These are phyloP conservation scores for Actenoides hombroni DNA, from an alignment of 2,113 vertebrate genomes.

Conservation along the genomic window DNA sequence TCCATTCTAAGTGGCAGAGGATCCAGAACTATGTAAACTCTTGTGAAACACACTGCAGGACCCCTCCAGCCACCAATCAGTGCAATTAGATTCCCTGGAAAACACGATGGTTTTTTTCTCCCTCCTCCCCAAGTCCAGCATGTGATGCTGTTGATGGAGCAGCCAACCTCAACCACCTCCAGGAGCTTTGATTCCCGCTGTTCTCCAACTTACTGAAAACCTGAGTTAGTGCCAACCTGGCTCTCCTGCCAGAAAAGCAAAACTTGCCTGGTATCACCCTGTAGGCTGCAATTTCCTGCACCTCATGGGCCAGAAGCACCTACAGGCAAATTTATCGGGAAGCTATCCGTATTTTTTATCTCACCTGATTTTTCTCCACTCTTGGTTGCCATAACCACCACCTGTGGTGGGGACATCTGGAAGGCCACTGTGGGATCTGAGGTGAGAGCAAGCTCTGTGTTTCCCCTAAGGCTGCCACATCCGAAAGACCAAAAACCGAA, in stretches of 20 bases:
- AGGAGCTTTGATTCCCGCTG: background rate
- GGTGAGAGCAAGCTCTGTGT: background rate
- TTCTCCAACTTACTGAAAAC: background rate
- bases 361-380: background rate
- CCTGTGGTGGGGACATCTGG: rapidly evolving
- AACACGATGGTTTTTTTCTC: background rate
- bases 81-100: background rate
- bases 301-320: background rate
- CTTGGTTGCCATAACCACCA: background rate
- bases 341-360: background rate
- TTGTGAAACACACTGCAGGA: background rate
- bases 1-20: constrained; percentile 66
- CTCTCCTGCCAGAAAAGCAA: background rate
- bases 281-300: background rate
- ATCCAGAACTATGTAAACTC: constrained; percentile 74
- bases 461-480: background rate
- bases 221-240: background rate
- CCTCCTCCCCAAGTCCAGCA: background rate
- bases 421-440: background rate
- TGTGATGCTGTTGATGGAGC: background rate
- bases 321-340: background rate
- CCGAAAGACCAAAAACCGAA: background rate
- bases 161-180: background rate
- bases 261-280: background rate
- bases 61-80: background rate